Evolutionary conservation across 2,113 vertebrate genomes (phyloP).

Genomic region (Chiloscyllium plagiosum): DNA sequence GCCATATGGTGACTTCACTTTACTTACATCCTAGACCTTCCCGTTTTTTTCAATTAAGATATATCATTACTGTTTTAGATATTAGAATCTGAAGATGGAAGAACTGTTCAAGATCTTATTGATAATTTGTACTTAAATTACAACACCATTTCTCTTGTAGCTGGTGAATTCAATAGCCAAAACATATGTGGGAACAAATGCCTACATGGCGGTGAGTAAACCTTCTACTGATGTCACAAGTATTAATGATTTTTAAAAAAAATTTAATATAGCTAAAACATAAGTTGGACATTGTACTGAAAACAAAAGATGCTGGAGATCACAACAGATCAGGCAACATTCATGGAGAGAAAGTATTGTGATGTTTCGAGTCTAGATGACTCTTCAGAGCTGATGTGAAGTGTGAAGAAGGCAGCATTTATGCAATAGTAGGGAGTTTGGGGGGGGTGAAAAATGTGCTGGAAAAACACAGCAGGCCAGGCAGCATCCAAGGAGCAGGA

Average conservation of each 20-base stretch:
- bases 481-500: no score
- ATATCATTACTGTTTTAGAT: neutral
- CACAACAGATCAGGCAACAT: no score
- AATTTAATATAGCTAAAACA: neutral
- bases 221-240: slow-evolving; percentile 34
- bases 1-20: no score
- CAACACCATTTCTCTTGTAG: slow-evolving; percentile 58
- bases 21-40: neutral
- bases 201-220: slow-evolving; percentile 95
- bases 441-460: no score
- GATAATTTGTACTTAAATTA: neutral
- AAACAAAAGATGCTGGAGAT: no score
- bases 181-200: slow-evolving; percentile 98
- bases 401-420: no score
- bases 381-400: no score
- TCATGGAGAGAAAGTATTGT: no score
- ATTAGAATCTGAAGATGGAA: neutral
- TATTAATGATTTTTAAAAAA: neutral
- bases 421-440: no score
- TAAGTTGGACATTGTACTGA: neutral
- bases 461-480: no score
- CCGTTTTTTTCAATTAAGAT: neutral
- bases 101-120: neutral
- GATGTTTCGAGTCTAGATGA: no score
- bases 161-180: slow-evolving; percentile 99